Evolutionary conservation across 2,888 invertebrate species (phyloP), one percentile per base, ranked within the genome.

Genomic region (Drosophila dives): DNA sequence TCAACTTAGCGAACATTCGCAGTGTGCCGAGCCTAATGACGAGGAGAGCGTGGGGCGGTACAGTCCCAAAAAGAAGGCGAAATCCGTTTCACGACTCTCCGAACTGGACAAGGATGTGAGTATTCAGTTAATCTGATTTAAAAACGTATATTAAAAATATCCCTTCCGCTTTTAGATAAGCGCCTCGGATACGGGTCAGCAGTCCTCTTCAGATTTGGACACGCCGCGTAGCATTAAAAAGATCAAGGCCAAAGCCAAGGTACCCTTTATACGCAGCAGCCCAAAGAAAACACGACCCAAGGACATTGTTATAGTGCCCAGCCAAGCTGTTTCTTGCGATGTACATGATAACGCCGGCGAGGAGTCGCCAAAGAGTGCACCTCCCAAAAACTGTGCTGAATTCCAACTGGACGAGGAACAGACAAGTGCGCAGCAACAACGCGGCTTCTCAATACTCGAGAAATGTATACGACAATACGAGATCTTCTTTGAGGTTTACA

Each of bases 381-480:
- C 91, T 4, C 75, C 82, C 0, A 77, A 89, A 8, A 73, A 81
- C 7, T 56, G 80, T 11, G 50, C 66, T 0, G 70, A 87, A 32
- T 87, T 87, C 10, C 86, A 87, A 32, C 63, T 80, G 32, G 89
- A 90, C 4, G 90, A 89, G 26, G 89, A 84, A 32, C 64, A 77
- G 7, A 58, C 64, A 3, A 80, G 91, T 50, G 92, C 92, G 0
- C 60, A 75, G 0, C 83, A 83, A 32, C 77, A 90, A 38, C 90
- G 90, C 1, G 90, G 85, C 45, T 94, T 93, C 64, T 93, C 94
- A 8, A 94, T 94, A 86, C 79, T 95, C 34, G 95, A 95, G 82
- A 94, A 94, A 81, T 95, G 95, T 84, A 92, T 95, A 38, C 92
- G 94, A 54, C 94, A 94, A 72, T 95, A 95, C 69, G 94, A 95